A percentile compares a stretch with the other conserved stretches of the same genome.
Conservation (phyloP, 2,113 vertebrate species). For the Abramis brama region DNA sequence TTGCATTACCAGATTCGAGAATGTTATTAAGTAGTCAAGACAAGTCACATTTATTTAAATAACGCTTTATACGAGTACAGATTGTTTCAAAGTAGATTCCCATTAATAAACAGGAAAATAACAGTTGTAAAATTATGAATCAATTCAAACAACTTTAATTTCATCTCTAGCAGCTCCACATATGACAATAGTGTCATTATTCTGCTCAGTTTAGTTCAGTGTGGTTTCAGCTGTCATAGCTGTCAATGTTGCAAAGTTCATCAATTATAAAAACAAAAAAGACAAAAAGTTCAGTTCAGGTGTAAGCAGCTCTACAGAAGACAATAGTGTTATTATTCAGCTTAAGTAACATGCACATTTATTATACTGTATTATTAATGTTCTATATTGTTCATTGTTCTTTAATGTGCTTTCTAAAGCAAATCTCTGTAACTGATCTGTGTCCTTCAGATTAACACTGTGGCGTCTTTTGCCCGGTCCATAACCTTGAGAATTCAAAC, state of each 20-base stretch:
- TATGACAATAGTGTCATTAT: background rate
- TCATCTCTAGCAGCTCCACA: no score
- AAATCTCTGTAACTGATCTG: slow-evolving; percentile 1
- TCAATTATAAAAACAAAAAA: background rate
- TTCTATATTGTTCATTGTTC: background rate
- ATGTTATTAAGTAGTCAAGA: background rate
- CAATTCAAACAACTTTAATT: no score
- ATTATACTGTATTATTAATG: background rate
- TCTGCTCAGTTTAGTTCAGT: background rate
- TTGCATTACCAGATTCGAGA: background rate
- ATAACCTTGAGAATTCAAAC: slow-evolving; percentile 3
- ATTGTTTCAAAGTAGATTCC: background rate
- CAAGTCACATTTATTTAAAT: background rate
- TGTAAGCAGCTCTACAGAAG: background rate
- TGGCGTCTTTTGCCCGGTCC: slow-evolving; percentile 4
- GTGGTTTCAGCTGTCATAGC: background rate
- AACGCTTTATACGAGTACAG: background rate
- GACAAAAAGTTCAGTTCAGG: background rate
- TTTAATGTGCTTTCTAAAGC: background rate
- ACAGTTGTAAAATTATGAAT: no score
- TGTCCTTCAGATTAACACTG: slow-evolving; percentile 32
- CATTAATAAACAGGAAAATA: no score
- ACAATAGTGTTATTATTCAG: background rate
- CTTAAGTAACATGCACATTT: background rate
- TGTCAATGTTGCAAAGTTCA: background rate